Evolutionary conservation across 2,888 invertebrate genomes (phyloP).

Genomic region (Scaptomyza parva): DNA sequence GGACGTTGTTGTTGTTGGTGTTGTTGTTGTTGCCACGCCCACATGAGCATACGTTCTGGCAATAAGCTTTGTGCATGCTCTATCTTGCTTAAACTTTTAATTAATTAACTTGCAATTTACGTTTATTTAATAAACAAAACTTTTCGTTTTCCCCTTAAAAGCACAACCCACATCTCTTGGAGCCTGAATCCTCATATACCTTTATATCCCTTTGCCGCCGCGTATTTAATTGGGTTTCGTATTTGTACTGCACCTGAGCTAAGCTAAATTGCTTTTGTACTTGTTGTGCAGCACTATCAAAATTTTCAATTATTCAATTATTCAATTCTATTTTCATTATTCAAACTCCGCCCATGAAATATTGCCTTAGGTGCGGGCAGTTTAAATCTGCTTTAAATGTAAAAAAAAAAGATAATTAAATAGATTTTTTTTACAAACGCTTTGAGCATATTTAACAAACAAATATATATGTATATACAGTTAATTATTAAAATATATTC

Average conservation of each 20-base stretch:
- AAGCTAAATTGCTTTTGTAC: constrained; percentile 25
- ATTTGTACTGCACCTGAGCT: constrained; percentile 20
- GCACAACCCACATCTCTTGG: constrained; percentile 6
- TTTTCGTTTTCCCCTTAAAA: constrained; percentile 46
- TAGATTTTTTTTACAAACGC: background rate
- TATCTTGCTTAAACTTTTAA: constrained; percentile 73
- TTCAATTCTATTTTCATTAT: background rate
- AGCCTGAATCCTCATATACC: constrained; percentile 3
- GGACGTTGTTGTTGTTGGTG: constrained; percentile 3
- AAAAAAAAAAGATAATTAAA: background rate
- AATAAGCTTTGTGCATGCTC: constrained; percentile 58
- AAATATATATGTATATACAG: background rate
- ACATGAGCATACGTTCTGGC: constrained; percentile 6
- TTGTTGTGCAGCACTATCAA: constrained; percentile 1
- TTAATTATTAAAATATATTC: background rate
- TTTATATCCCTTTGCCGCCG: background rate
- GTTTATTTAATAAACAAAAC: constrained; percentile 74
- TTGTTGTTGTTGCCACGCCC: constrained; percentile 9
- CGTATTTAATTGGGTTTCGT: constrained; percentile 2
- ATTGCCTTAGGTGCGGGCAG: background rate
- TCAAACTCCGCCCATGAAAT: background rate
- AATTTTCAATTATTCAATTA: constrained; percentile 11
- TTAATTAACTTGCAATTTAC: constrained; percentile 76
- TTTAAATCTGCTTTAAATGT: background rate
- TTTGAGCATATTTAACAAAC: background rate